Evolutionary conservation across 2,888 invertebrate genomes (phyloP), one percentile per base, ranked within the genome.

Genomic region (Leucophenga maculata): DNA sequence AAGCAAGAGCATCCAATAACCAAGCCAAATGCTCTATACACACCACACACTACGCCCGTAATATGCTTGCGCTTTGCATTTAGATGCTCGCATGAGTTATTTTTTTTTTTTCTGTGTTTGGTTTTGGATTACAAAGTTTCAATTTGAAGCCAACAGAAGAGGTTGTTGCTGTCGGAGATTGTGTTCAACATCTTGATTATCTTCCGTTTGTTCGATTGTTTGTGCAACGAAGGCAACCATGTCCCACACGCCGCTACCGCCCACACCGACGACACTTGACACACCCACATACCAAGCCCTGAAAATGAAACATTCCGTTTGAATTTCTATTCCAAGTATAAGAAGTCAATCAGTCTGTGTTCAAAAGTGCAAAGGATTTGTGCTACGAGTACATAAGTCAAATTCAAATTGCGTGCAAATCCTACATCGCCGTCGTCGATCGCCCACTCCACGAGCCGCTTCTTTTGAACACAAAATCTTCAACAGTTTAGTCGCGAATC

Each of bases 141-240:
- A 69, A 65, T 68, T 50, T 44, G 57, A 39, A 59, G 6, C 6
- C 32, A 31, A 9, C 68, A 22, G 48, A 18, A 50, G 22, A 57
- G 65, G 66, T 71, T 57, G 69, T 69, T 62, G 70, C 62, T 72
- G 74, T 74, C 70, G 78, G 74, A 11, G 39, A 74, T 80, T 80
- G 73, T 83, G 78, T 80, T 78, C 79, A 85, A 83, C 80, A 83
- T 85, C 84, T 83, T 85, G 85, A 85, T 83, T 83, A 83, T 85
- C 82, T 83, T 77, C 82, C 85, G 84, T 77, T 83, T 83, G 78
- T 82, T 82, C 76, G 75, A 70, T 68, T 57, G 20, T 32, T 73
- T 70, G 74, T 74, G 73, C 69, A 70, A 73, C 72, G 70, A 26
- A 26, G 4, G 26, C 26, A 39, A 39, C 39, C 8, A 39, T 11